Conservation (phyloP, 2,797 vertebrate species). For the Poecilia picta region DNA sequence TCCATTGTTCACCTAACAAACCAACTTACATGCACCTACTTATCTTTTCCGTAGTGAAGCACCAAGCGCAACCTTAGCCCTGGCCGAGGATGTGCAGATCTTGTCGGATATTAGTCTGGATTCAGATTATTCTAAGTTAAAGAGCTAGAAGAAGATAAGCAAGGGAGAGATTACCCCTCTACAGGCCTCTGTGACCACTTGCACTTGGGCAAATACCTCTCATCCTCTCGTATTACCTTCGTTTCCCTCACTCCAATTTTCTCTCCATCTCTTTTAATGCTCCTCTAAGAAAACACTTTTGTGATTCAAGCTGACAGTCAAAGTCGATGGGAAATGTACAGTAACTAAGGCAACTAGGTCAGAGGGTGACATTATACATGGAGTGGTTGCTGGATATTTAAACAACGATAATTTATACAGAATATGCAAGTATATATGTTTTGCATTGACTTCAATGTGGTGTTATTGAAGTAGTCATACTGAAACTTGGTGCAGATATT, state of each 20-base stretch:
- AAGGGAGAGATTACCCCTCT: conserved; percentile 28
- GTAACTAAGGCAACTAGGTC: conserved; percentile 72
- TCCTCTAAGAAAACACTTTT: conserved; percentile 43
- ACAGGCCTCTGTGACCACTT: conserved; percentile 30
- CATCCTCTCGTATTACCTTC: conserved; percentile 16
- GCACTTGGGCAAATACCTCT: conserved; percentile 18
- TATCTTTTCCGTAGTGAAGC: conserved; percentile 8
- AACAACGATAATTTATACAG: conserved; percentile 13
- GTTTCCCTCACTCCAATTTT: conserved; percentile 10
- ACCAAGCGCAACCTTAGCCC: conserved; percentile 46
- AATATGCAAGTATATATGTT: neutral
- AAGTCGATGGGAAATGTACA: conserved; percentile 35
- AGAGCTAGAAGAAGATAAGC: conserved; percentile 16
- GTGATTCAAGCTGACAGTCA: conserved; percentile 39
- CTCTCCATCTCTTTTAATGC: conserved; percentile 18
- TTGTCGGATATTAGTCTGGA: conserved; percentile 44
- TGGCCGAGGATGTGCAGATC: conserved; percentile 38
- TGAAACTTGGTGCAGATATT: conserved; percentile 13
- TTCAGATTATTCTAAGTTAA: conserved; percentile 23
- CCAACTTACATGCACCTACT: conserved; percentile 12
- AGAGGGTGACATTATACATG: conserved; percentile 49
- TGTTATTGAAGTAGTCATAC: neutral
- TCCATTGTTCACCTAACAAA: conserved; percentile 37
- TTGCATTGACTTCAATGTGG: conserved; percentile 3
- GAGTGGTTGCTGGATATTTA: conserved; percentile 54